Percentiles rank a stretch among this genome's conserved stretches.
Conservation (phyloP, 2,797 vertebrate genomes). For the Oceanodroma leucorhoa region DNA sequence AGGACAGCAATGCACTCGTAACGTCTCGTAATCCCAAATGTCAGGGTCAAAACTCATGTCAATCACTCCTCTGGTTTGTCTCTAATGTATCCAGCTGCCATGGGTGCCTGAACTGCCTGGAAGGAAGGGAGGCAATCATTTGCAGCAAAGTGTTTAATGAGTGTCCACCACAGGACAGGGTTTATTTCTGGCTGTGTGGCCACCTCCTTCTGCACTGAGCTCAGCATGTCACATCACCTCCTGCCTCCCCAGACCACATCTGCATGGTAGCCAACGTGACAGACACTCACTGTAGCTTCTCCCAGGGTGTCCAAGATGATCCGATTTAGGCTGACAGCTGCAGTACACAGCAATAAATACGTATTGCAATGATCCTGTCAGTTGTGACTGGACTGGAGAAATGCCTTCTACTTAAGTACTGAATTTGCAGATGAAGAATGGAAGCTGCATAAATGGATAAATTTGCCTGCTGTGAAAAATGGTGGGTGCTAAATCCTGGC, state of each 20-base stretch:
- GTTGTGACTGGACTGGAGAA: background rate
- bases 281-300: background rate
- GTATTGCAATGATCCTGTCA: background rate
- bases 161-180: background rate
- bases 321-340: background rate
- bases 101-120: background rate
- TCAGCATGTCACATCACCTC: background rate
- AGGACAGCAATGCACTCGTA: accelerated
- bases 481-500: background rate
- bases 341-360: background rate
- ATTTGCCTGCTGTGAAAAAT: background rate
- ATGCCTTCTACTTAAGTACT: background rate
- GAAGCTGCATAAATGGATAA: background rate
- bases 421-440: background rate
- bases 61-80: background rate
- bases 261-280: background rate
- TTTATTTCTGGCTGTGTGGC: background rate
- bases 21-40: background rate
- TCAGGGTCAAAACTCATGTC: background rate
- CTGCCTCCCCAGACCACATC: background rate
- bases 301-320: background rate
- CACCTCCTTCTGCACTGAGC: background rate
- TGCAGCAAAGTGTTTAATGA: background rate
- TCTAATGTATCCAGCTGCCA: background rate
- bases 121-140: background rate